These are phyloP conservation scores for Athetis lepigone DNA, from an alignment of 2,888 invertebrate species.

Conservation along the genomic window DNA sequence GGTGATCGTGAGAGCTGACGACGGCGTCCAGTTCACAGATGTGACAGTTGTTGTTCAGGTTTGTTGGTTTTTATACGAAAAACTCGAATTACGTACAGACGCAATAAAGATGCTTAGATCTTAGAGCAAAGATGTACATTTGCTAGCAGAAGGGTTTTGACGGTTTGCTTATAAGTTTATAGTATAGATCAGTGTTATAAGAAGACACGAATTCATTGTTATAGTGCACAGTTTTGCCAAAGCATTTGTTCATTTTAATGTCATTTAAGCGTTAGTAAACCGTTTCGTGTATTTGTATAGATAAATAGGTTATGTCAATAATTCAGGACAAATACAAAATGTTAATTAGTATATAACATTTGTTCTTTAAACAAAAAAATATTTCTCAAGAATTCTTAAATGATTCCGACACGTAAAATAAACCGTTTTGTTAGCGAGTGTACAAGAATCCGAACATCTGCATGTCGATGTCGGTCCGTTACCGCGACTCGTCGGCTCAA, in stretches of 20 bases:
- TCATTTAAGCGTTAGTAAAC: too few relatives aligned
- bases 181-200: constrained; percentile 9
- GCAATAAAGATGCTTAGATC: constrained; percentile 63
- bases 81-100: constrained; percentile 53
- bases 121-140: constrained; percentile 47
- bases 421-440: constrained; percentile 38
- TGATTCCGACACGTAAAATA: constrained; percentile 2
- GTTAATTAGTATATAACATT: too few relatives aligned
- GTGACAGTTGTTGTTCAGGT: constrained; percentile 95
- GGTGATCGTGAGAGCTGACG: constrained; percentile 95
- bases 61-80: constrained; percentile 73
- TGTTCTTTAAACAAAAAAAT: neutral
- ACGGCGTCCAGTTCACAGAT: constrained; percentile 96
- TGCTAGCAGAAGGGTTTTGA: constrained; percentile 45
- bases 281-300: too few relatives aligned
- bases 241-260: too few relatives aligned
- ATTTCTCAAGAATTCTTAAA: neutral
- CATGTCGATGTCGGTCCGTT: constrained; percentile 69
- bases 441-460: constrained; percentile 64
- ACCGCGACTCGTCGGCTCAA: constrained; percentile 72
- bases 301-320: too few relatives aligned
- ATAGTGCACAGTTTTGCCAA: too few relatives aligned
- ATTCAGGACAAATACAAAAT: too few relatives aligned
- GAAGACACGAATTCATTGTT: neutral
- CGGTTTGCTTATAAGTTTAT: constrained; percentile 11